Base-by-base conservation (phyloP, 2,888 invertebrate species). In the Lamellibrachia columna region DNA sequence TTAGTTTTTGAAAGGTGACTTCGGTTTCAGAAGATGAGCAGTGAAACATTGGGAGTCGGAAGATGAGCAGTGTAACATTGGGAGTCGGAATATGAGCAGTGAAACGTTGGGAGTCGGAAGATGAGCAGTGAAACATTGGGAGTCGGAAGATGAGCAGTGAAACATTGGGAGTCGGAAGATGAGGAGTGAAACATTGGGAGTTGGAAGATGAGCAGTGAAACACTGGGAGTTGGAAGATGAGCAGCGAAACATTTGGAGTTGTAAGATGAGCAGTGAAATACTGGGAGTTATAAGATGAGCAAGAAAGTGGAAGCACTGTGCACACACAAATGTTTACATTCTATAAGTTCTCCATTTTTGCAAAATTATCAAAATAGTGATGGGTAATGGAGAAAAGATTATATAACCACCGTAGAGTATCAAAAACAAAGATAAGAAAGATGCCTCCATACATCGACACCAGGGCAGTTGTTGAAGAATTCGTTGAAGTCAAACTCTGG, bases 401-500 rank as follows among this genome's bases (percentile, higher is more conserved):
- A n/a, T 22, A 15, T 92, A 15, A 92, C 94, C 75, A 75, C 22
- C 22, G 22, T 93, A 22, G 75, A 40, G 40, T 40, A 40, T 40
- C 40, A 40, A 40, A 40, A 94, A 95, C 95, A 91, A 92, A 92
- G 22, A 95, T 97, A 92, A 98, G 98, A 90, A 98, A 98, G 95
- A 98, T 97, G 93, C 97, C 97, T 95, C 98, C 98, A 95, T 92
- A 52, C 52, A 11, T 91, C 91, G 52, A 52, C 52, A 98, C 75
- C 75, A 75, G 75, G 75, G n/a, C 75, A 75, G 75, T 75, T 97
- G 95, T 98, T 98, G 94, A 98, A 97, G 96, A 98, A 98, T 94
- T 98, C 98, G 95, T 98, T 98, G 94, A 98, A 97, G 97, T 98
- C 98, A 96, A 98, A 98, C 95, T 98, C 94, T 6, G 94, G 90